Base-by-base conservation (phyloP, 2,113 vertebrate species). In the Panthera uncia region DNA sequence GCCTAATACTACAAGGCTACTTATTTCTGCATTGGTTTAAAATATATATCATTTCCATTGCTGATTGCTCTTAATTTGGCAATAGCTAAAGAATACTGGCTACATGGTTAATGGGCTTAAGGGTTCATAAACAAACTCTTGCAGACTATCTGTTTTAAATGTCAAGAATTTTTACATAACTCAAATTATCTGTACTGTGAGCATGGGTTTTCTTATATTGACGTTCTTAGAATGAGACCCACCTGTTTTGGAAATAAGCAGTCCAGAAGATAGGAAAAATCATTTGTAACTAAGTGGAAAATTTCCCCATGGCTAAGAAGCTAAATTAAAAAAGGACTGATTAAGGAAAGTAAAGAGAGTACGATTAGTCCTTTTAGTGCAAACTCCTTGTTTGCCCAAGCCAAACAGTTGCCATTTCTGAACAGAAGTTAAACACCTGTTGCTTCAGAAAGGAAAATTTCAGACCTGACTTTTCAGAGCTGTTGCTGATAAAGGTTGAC, bases 351-450 rank as follows among this genome's bases (percentile, higher is more conserved):
- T 65, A 78, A 82, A 84, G 78, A 83, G 86, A 96, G 94, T 13
- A 41, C 66, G 65, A 50, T 96, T 78, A 78, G 81, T 93, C 41
- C 81, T 93, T 85, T 80, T 12, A 73, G 82, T 27, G 66, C 83
- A 96, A 98, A 96, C 76, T 57, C 69, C 74, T n/a, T 98, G 85
- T 98, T 98, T 98, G 94, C 85, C 89, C 87, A 85, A 91, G 82
- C 71, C 89, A 94, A 96, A 95, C 94, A 97, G 81, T 82, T 94
- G 95, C 95, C 96, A 66, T 94, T 97, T 95, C 91, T 86, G 79
- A 97, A 79, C 69, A 97, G 96, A 96, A 96, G 48, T 91, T 68
- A 91, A 97, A 94, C 98, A 98, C 97, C 97, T 98, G 98, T 93
- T 97, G 88, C 97, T 94, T 82, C 88, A 91, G 94, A 96, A 97